phyloP scores from a whole-genome alignment of 2,113 vertebrate species.

The Syrrhaptes paradoxus region DNA sequence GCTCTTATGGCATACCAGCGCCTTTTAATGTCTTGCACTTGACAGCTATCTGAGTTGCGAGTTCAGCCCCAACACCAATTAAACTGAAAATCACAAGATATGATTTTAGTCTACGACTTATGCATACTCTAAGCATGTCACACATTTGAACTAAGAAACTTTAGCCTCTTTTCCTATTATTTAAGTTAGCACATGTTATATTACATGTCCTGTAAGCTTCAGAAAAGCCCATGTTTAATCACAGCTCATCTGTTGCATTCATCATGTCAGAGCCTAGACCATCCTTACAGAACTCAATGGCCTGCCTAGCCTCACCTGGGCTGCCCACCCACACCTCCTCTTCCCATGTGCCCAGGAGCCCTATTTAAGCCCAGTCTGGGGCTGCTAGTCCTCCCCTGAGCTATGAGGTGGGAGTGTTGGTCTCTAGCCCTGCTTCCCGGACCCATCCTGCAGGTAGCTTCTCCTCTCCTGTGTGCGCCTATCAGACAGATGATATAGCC shows the following conservation, averaged over 20 bases:
- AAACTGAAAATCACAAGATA: background rate
- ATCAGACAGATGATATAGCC: fast-evolving
- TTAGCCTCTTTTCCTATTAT: background rate
- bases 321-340: background rate
- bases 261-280: background rate
- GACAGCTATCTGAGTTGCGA: background rate
- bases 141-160: background rate
- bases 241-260: background rate
- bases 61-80: background rate
- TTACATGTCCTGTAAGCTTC: background rate
- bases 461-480: fast-evolving
- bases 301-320: background rate
- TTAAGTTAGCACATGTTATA: background rate
- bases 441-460: fast-evolving
- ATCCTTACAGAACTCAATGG: background rate
- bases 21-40: background rate
- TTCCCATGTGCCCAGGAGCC: background rate
- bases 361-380: background rate
- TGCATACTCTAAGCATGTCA: fast-evolving
- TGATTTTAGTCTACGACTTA: background rate
- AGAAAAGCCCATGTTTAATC: background rate
- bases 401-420: fast-evolving
- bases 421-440: background rate
- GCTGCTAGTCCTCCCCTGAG: too few relatives aligned
- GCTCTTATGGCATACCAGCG: background rate